Evolutionary conservation across 1,140 invertebrate genomes (phyloP).

Genomic region (Zophobas morio): DNA sequence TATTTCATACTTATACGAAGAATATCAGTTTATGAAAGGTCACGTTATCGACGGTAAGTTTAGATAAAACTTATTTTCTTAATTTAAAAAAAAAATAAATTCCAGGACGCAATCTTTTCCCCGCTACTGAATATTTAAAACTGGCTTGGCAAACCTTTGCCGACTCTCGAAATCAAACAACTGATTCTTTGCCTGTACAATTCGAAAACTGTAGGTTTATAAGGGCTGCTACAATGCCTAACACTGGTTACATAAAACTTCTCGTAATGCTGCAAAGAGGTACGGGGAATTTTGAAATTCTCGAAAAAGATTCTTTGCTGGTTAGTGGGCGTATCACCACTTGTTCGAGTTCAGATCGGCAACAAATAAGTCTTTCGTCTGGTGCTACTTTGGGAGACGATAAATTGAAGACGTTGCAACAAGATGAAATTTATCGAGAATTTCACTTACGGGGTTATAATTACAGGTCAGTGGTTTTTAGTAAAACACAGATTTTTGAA

Average conservation of each 20-base stretch:
- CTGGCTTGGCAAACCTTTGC: not conserved
- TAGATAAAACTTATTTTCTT: too few species aligned
- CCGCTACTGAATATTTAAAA: not conserved
- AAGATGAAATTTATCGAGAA: conserved; percentile 3
- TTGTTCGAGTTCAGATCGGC: not conserved
- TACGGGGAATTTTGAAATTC: conserved; percentile 3
- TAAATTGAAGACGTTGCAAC: not conserved
- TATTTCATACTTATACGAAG: too few species aligned
- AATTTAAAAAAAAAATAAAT: too few species aligned
- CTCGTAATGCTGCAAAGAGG: not conserved
- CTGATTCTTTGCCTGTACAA: not conserved
- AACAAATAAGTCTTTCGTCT: not conserved
- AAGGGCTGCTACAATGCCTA: not conserved
- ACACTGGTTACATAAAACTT: not conserved
- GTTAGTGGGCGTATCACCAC: not conserved
- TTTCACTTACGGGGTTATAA: conserved; percentile 6
- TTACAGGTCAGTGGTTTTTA: conserved; percentile 3
- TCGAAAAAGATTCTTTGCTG: not conserved
- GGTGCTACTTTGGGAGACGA: not conserved
- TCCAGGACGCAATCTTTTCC: conserved; percentile 67
- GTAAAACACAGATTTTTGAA: not conserved
- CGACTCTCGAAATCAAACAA: not conserved
- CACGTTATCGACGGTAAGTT: too few species aligned
- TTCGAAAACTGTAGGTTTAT: not conserved
- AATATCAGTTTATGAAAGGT: too few species aligned